Conservation (phyloP, 2,888 invertebrate genomes). For the Nineta flava region DNA sequence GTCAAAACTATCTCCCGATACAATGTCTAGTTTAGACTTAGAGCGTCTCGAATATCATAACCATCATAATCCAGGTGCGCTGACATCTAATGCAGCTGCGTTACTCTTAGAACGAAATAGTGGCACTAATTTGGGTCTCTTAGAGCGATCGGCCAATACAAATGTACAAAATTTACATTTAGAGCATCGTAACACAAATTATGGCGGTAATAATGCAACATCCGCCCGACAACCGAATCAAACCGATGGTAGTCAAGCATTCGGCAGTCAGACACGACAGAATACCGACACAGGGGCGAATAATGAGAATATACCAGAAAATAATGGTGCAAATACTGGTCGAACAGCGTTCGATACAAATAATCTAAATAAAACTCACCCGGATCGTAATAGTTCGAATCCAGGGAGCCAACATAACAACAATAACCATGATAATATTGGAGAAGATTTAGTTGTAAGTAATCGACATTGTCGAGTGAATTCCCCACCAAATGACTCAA, state of each 20-base stretch:
- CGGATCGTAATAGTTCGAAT: conserved; percentile 5
- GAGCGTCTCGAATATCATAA: conserved; percentile 7
- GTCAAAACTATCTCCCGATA: conserved; percentile 64
- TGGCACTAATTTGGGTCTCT: not conserved
- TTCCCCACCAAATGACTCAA: conserved; percentile 12
- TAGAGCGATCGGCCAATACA: not conserved
- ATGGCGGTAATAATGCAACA: not conserved
- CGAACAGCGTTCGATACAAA: not conserved
- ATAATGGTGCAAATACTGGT: not conserved
- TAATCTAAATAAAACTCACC: not conserved
- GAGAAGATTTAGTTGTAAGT: conserved; percentile 11
- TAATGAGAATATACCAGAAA: conserved; percentile 2
- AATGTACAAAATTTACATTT: conserved; percentile 4
- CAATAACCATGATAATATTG: conserved; percentile 6
- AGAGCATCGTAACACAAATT: conserved; percentile 3
- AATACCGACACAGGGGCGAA: not conserved
- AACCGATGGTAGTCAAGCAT: not conserved
- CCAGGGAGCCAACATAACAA: conserved; percentile 1
- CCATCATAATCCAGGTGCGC: conserved; percentile 18
- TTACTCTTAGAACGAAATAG: conserved; percentile 10
- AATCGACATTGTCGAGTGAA: conserved; percentile 7
- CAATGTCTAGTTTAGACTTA: conserved; percentile 4
- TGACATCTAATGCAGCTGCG: conserved; percentile 20
- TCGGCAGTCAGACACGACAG: not conserved
- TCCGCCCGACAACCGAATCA: not conserved